phyloP scores from a whole-genome alignment of 2,888 invertebrate genomes.

The Cyaniris semiargus region DNA sequence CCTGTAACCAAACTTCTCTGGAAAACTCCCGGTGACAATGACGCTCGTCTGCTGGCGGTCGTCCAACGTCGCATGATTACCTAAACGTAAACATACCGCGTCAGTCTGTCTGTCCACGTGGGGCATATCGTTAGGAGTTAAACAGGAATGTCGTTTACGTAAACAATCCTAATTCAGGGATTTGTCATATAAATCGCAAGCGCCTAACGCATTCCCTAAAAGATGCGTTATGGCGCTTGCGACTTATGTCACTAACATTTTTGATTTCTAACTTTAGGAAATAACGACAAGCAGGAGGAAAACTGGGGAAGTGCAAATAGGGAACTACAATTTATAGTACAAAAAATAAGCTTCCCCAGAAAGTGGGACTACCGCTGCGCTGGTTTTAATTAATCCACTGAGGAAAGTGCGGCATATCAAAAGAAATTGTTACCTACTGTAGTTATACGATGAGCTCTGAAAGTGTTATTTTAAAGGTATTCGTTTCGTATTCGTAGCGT shows the following conservation, averaged over 20 bases:
- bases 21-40: neutral
- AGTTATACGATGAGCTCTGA: neutral
- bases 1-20: neutral
- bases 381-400: too few species aligned
- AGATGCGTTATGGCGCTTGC: too few species aligned
- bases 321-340: too few species aligned
- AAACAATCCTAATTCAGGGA: neutral
- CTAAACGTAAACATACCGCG: neutral
- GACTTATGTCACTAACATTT: too few species aligned
- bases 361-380: too few species aligned
- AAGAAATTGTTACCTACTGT: neutral
- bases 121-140: neutral
- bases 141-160: constrained; percentile 2
- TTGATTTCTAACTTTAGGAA: too few species aligned
- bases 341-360: too few species aligned
- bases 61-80: neutral
- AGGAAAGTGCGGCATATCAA: neutral
- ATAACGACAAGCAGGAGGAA: too few species aligned
- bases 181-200: too few species aligned
- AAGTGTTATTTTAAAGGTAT: neutral
- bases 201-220: too few species aligned
- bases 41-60: neutral
- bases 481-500: too few species aligned
- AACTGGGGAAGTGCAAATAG: neutral
- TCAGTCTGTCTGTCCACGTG: constrained; percentile 12